Conservation (phyloP, 2,113 vertebrate genomes). For the Rhabdomys dilectus region DNA sequence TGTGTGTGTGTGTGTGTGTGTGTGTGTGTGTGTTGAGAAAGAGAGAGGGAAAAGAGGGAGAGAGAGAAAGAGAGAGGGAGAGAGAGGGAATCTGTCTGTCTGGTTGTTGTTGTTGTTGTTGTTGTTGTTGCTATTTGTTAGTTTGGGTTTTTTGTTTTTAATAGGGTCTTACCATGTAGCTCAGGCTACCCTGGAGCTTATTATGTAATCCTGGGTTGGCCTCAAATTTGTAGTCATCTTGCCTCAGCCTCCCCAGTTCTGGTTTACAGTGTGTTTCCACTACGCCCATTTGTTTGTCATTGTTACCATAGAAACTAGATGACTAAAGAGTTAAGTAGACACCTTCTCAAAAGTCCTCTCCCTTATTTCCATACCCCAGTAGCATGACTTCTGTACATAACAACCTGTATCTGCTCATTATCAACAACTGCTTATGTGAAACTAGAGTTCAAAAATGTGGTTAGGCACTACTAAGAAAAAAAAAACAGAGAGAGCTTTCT, state of each 20-base stretch:
- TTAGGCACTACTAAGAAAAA: conserved; percentile 74
- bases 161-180: background rate
- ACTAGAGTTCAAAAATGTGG: conserved; percentile 81
- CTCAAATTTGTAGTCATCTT: background rate
- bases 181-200: background rate
- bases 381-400: conserved; percentile 47
- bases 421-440: conserved; percentile 70
- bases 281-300: background rate
- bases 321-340: conserved; percentile 6
- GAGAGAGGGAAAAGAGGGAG: background rate
- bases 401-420: conserved; percentile 57
- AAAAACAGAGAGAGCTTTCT: conserved; percentile 62
- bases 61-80: background rate
- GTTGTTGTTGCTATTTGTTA: background rate
- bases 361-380: background rate
- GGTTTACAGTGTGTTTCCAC: background rate
- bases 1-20: background rate
- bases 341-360: conserved; percentile 27
- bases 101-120: background rate
- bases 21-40: background rate
- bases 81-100: background rate
- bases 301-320: conserved; percentile 34
- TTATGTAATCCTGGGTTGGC: background rate
- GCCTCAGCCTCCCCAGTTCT: background rate
- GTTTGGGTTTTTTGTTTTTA: background rate